Conservation (phyloP, 1,140 invertebrate genomes). For the Eriocheir sinensis region DNA sequence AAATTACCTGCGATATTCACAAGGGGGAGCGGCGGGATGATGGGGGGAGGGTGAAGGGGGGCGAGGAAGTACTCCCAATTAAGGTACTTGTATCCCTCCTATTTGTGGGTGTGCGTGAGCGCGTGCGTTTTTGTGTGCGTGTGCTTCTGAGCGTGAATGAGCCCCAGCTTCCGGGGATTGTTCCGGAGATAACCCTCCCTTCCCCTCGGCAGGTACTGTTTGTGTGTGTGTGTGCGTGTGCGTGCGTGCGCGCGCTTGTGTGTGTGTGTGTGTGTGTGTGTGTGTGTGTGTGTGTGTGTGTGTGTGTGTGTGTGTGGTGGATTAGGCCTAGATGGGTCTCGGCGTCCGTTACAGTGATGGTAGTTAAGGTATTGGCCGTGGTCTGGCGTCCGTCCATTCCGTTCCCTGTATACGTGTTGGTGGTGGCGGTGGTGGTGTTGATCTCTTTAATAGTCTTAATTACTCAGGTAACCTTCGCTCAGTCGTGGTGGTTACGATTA, state of each 20-base stretch:
- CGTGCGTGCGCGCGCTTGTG: neutral
- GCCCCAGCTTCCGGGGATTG: neutral
- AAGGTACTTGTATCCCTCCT: neutral
- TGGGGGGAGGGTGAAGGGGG: neutral
- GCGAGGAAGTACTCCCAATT: neutral
- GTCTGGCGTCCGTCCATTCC: neutral
- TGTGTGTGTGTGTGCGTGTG: neutral
- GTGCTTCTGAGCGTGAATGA: neutral
- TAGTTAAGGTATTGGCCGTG: neutral
- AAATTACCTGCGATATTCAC: neutral
- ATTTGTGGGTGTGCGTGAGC: neutral
- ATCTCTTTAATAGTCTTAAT: too few relatives aligned
- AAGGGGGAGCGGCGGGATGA: neutral
- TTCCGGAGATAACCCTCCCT: neutral
- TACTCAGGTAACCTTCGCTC: too few relatives aligned
- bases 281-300: neutral
- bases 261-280: neutral
- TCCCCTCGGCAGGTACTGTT: neutral
- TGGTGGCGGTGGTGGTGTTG: neutral
- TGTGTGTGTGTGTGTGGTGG: neutral
- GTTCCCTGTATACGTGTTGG: neutral
- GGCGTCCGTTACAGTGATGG: neutral
- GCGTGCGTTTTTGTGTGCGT: neutral
- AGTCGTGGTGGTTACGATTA: too few relatives aligned
- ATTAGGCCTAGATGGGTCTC: too few relatives aligned